Evolutionary conservation across 2,797 vertebrate species (phyloP).

Genomic region (Danionella dracula): DNA sequence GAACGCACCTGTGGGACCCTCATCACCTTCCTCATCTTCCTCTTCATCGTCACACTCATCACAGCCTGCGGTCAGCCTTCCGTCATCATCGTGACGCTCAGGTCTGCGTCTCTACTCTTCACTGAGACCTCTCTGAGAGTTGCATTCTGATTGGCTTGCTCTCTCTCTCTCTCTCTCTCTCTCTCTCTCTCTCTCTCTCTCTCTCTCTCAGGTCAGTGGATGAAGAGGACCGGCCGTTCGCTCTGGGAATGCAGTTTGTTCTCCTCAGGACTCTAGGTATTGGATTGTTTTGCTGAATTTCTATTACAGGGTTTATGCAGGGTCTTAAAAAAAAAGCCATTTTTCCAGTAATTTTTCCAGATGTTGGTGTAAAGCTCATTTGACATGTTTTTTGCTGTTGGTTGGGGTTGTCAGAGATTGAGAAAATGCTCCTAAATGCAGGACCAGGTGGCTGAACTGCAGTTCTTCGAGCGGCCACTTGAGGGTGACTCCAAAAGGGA

Average conservation of each 20-base stretch:
- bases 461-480: too few relatives aligned
- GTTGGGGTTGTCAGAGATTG: too few relatives aligned
- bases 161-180: neutral
- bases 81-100: constrained; percentile 96
- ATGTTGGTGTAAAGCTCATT: too few relatives aligned
- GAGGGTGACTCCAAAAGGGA: too few relatives aligned
- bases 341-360: too few relatives aligned
- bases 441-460: too few relatives aligned
- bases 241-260: constrained; percentile 97
- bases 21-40: constrained; percentile 92
- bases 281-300: constrained; percentile 9
- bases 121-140: too few relatives aligned
- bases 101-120: constrained; percentile 57
- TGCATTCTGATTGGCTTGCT: neutral
- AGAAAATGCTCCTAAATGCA: too few relatives aligned
- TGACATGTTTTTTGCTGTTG: too few relatives aligned
- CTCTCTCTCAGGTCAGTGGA: constrained; percentile 81
- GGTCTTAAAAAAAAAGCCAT: too few relatives aligned
- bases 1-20: constrained; percentile 89
- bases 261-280: constrained; percentile 90
- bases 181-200: neutral
- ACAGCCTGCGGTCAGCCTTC: constrained; percentile 94
- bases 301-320: too few relatives aligned
- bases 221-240: constrained; percentile 90
- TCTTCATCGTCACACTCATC: constrained; percentile 96